Base-by-base conservation (phyloP, 2,888 invertebrate species). In the Drosophila anceps region DNA sequence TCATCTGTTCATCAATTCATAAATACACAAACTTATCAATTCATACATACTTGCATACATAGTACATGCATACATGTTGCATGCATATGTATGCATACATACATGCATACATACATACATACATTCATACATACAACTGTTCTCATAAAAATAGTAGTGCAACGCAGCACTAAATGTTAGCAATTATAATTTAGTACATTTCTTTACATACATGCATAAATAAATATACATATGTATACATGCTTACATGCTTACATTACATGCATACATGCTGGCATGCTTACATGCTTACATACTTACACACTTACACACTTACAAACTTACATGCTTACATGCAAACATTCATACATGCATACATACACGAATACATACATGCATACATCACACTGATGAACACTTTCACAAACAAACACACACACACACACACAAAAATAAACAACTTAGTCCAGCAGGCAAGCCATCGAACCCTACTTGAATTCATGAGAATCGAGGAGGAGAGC, bases 401-500 rank as follows among this genome's bases (percentile, higher is more conserved):
- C 44, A 46, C 44, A 46, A 1, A 0, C 2, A n/a, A 29, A 1
- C 27, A 10, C 44, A 27, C 44, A 27, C 20, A 46, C 27, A 46
- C 29, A 10, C n/a, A 29, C 48, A 10, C 46, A 18, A 20, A 9
- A 41, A 46, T 13, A 12, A 20, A 13, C 4, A n/a, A 50, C 20
- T 20, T 4, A 9, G 20, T 13, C 20, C 2, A 18, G 4, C 31
- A 13, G 4, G 4, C n/a, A 20, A 20, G 2, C 8, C 18, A 2
- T 3, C 20, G 6, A 8, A 9, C 3, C 51, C 24, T 35, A 53
- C 51, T 20, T 24, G 9, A 53, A 35, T 35, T 35, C 9, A 8
- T 53, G 51, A 53, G 51, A 53, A 53, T 53, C 51, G 51, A 35
- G 35, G 35, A 53, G 51, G 15, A 53, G 24, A 6, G 24, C 20